Base-by-base conservation (phyloP, 2,113 vertebrate species). In the Leiothrix lutea region DNA sequence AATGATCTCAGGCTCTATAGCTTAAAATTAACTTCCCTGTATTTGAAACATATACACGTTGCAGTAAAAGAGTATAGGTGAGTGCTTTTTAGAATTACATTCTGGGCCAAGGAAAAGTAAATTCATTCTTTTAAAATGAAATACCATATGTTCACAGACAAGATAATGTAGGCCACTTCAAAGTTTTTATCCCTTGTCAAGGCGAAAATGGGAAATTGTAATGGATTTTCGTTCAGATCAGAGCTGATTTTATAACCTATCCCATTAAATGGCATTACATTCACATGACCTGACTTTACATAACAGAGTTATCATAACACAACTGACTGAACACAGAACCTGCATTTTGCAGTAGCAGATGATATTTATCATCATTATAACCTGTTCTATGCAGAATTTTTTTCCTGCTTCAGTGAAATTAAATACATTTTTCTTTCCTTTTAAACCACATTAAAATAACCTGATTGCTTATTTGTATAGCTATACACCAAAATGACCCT, bases 241-340 rank as follows among this genome's bases (percentile, higher is more conserved):
- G 70, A 56, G 8, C 26, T 91, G 51, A 77, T 86, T 95, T 95
- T 95, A 85, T 92, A 95, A 87, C 51, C 58, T 73, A 75, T 78
- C 38, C 57, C 35, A 62, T 78, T 94, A 97, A 93, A 92, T 42
- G 44, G 25, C 44, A 92, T 91, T 88, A 58, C 31, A 77, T 82
- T 56, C 80, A 91, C 51, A 89, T 94, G 77, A 92, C 73, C 54
- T 93, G 70, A 71, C 23, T 91, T 96, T 91, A 95, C 54, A 31
- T 89, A 96, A 94, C 51, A 75, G 45, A 62, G 54, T 70, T 92
- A 51, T 64, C 53, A 58, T n/a, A 91, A 40, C 60, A 75, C 48
- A 95, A 91, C 8, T 80, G 51, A 80, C 71, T 88, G 69, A 95
- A 56, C 42, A 81, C 14, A 70, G 58, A 84, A 77, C 14, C 15